Evolutionary conservation across 2,113 vertebrate species (phyloP).

Genomic region (Oreocharis arfaki): DNA sequence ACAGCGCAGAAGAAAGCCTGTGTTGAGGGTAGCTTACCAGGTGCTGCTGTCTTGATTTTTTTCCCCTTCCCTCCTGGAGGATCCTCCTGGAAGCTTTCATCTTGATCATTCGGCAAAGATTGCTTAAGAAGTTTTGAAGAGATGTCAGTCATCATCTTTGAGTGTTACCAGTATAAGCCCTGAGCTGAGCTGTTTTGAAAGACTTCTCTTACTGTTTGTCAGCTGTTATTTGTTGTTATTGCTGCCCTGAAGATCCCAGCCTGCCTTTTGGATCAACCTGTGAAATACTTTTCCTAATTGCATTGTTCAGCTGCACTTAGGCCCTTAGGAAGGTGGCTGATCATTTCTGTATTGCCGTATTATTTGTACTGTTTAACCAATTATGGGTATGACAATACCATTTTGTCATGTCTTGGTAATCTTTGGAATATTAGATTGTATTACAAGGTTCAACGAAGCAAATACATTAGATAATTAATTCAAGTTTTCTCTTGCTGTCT

Average conservation of each 20-base stretch:
- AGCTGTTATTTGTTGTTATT: not conserved
- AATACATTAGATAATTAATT: not conserved
- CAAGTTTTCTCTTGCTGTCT: not conserved
- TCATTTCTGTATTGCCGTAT: not conserved
- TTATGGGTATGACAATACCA: not conserved
- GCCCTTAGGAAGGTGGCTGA: not conserved
- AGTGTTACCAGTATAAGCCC: not conserved
- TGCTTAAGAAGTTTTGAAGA: not conserved
- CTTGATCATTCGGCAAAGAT: not conserved
- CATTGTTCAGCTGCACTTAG: not conserved
- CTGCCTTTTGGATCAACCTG: not conserved
- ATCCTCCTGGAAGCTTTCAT: not conserved
- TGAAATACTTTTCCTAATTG: not conserved
- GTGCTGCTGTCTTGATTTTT: not conserved
- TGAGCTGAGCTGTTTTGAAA: not conserved
- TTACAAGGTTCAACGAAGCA: not conserved
- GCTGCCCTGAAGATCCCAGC: not conserved
- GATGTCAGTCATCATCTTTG: not conserved
- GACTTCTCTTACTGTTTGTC: not conserved
- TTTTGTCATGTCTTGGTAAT: not conserved
- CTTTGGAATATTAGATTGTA: not conserved
- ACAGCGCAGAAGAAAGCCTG: not conserved
- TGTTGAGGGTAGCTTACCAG: not conserved
- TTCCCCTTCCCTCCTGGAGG: not conserved
- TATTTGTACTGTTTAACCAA: not conserved